Evolutionary conservation across 1,140 invertebrate species (phyloP), one percentile per base, ranked within the genome.

Genomic region (Ceratina calcarata): DNA sequence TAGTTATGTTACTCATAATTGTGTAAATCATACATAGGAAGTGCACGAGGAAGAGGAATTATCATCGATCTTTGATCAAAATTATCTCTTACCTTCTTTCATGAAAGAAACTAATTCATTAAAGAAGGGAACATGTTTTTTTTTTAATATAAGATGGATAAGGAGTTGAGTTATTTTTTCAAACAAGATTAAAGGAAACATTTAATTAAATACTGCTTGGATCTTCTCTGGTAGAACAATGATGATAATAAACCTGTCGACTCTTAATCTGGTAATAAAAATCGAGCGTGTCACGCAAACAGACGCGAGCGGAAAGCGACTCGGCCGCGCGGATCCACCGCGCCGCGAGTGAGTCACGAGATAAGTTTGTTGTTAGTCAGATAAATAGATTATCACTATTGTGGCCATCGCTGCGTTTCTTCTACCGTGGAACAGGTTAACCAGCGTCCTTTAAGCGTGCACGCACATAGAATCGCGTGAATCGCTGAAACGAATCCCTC

Each of bases 311-410:
- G 61, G 45, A 64, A 78, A 85, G 20, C 58, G 68, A 76, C 72
- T 65, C 20, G 58, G 24, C 45, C 72, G 81, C 87, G 80, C 80
- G 84, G 87, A 88, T 85, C 73, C 75, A 74, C 62, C 81, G 64
- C 37, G 37, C 37, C 37, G 51, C 64, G 53, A 83, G 37, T 91
- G 89, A 91, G 83, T 92, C 91, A 91, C 81, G 64, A 89, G 87
- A 90, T 89, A 90, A 91, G 88, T 91, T 90, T 90, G 90, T 86
- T 85, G 87, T 86, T 90, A 89, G 85, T 88, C 89, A 90, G 90
- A 92, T 91, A 91, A 92, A 91, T 91, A 89, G 91, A 92, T 92
- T 91, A 91, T 88, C 89, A 87, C 79, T 87, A 84, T 90, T 87
- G 88, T 89, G 86, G 88, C 85, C 81, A 87, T 81, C 80, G 82